Base-by-base conservation (phyloP, 2,888 invertebrate genomes). In the Stenichneumon culpator region DNA sequence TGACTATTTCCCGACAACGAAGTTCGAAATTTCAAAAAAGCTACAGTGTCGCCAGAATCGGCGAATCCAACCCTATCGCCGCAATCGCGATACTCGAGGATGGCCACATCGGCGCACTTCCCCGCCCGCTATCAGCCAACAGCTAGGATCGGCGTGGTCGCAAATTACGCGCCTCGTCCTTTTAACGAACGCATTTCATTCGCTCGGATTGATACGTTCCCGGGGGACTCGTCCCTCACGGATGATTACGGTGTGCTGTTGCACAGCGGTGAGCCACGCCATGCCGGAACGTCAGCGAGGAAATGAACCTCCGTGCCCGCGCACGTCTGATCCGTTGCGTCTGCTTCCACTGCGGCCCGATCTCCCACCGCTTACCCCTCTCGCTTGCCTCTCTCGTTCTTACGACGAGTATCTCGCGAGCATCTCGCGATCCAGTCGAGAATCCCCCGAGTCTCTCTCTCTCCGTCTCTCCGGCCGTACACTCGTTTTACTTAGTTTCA, bases 121-220 rank as follows among this genome's bases (percentile, higher is more conserved):
- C 25, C 63, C 32, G 28, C 63, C 60, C 60, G 63, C 63, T 25
- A 16, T 16, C 28, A 9, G 63, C 63, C 28, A 16, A 63, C 32
- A 39, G 22, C 19, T 19, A 16, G 54, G 19, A 57, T 44, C 57
- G 3, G 16, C 44, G 16, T 4, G 39, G 81, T 83, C 86, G 86
- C 86, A 86, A 86, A 86, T 86, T 84, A 86, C 86, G 86, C 84
- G 57, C 78, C 75, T 87, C 86, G 86, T 87, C 85, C 84, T 86
- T 86, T 85, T 87, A 88, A 89, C 87, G 87, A 88, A 89, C 82
- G 85, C 86, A 87, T 88, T 88, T 83, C 88, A 87, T 88, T 88
- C 87, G 69, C 57, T 86, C 78, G 86, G 87, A 89, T 88, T 84
- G 89, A 88, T 88, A 86, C 87, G 87, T 88, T 88, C 87, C 87